phyloP scores from a whole-genome alignment of 2,888 invertebrate genomes.

The Brenthis daphne region DNA sequence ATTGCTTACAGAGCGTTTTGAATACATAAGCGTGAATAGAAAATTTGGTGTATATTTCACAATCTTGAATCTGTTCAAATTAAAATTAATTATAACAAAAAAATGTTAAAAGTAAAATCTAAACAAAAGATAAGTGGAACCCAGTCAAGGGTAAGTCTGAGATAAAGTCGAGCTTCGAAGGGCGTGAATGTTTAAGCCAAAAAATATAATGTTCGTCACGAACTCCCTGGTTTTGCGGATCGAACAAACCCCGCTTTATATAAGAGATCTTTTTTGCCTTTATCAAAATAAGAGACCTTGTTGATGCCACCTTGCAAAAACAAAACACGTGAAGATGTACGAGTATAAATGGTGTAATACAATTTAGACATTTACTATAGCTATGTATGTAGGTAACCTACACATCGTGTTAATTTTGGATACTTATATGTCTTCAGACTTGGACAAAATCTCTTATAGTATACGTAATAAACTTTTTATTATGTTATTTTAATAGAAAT shows the following conservation, averaged over 20 bases:
- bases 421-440: no score
- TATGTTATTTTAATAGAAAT: no score
- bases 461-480: no score
- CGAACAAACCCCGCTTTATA: conserved; percentile 49
- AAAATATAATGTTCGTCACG: conserved; percentile 67
- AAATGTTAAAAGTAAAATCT: conserved; percentile 11
- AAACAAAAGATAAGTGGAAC: conserved; percentile 20
- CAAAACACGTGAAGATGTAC: not conserved
- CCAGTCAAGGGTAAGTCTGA: conserved; percentile 22
- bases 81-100: not conserved
- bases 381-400: no score
- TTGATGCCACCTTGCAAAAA: conserved; percentile 13
- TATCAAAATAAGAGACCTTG: conserved; percentile 24
- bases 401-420: no score
- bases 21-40: conserved; percentile 27
- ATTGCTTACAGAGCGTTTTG: conserved; percentile 50
- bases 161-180: conserved; percentile 32
- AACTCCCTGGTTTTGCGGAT: conserved; percentile 47
- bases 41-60: conserved; percentile 3
- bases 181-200: conserved; percentile 53
- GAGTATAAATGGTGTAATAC: no score
- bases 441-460: no score
- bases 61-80: conserved; percentile 10
- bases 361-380: no score
- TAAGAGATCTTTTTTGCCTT: conserved; percentile 44